Conservation (phyloP, 2,797 vertebrate genomes). For the Crenuchus spilurus region DNA sequence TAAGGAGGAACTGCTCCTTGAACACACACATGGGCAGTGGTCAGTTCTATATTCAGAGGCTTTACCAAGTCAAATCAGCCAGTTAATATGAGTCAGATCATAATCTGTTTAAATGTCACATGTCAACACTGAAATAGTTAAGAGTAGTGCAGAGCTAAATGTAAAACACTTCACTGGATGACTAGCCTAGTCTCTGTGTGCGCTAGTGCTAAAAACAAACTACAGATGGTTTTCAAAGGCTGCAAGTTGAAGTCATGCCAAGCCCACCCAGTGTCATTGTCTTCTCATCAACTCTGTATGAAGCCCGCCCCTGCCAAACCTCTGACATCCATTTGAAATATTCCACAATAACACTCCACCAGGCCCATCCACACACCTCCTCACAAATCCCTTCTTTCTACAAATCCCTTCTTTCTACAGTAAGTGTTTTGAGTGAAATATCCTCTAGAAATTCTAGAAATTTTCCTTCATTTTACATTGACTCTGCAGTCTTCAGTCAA, state of each 20-base stretch:
- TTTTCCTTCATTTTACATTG: neutral
- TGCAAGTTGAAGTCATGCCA: conserved; percentile 40
- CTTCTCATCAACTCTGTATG: conserved; percentile 34
- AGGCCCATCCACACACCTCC: conserved; percentile 22
- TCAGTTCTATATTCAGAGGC: neutral
- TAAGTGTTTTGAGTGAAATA: too few relatives aligned
- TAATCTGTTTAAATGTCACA: neutral
- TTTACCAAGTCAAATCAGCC: neutral
- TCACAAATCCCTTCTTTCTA: conserved; percentile 1
- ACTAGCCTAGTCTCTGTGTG: too few relatives aligned
- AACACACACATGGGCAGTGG: neutral
- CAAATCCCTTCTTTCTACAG: too few relatives aligned
- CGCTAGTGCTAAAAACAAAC: conserved; percentile 9
- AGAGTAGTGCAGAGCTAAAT: too few relatives aligned
- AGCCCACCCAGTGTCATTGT: conserved; percentile 57
- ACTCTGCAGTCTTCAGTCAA: neutral
- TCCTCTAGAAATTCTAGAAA: neutral
- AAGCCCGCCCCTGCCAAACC: conserved; percentile 38
- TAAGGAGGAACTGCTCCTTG: conserved; percentile 39
- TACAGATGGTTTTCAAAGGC: conserved; percentile 36
- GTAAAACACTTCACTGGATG: too few relatives aligned
- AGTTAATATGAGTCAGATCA: neutral
- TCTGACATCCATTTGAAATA: conserved; percentile 55
- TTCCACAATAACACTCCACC: conserved; percentile 48
- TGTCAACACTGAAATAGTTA: neutral